These are phyloP conservation scores for Acanthococcus lagerstroemiae DNA, from an alignment of 2,888 invertebrate species.

Conservation along the genomic window DNA sequence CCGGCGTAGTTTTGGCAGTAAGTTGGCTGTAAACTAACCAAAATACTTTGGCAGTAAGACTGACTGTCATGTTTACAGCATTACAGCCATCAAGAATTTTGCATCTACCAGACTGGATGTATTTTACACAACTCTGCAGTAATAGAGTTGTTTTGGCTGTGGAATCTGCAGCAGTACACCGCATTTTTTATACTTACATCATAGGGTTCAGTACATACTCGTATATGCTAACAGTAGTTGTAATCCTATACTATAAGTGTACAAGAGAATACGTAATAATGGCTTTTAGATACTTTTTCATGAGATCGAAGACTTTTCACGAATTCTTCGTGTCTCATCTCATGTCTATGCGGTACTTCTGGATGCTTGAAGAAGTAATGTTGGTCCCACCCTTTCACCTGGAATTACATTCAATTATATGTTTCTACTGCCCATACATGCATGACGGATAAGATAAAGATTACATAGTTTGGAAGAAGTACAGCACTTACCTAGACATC, in stretches of 20 bases:
- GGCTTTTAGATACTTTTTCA: conserved; percentile 15
- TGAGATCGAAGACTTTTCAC: not conserved
- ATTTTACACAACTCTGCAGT: too few species aligned
- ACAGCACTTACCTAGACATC: too few species aligned
- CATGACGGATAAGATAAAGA: not conserved
- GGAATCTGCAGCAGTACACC: not conserved
- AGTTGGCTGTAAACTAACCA: too few species aligned
- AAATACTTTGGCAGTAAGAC: not conserved
- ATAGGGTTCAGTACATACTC: not conserved
- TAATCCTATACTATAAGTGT: too few species aligned
- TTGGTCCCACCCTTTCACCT: not conserved
- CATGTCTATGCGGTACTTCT: conserved; percentile 3
- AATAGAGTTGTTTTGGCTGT: too few species aligned
- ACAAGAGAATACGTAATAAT: too few species aligned
- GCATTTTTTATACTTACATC: not conserved
- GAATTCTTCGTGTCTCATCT: conserved; percentile 4
- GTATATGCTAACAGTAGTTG: not conserved
- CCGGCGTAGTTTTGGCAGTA: too few species aligned
- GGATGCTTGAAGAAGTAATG: conserved; percentile 11
- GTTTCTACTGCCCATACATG: not conserved
- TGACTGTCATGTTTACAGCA: too few species aligned
- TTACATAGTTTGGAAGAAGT: too few species aligned
- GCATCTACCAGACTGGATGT: too few species aligned
- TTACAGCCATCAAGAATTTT: too few species aligned
- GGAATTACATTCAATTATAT: not conserved